Evolutionary conservation across 2,113 vertebrate species (phyloP).

Genomic region (Dicaeum eximium): DNA sequence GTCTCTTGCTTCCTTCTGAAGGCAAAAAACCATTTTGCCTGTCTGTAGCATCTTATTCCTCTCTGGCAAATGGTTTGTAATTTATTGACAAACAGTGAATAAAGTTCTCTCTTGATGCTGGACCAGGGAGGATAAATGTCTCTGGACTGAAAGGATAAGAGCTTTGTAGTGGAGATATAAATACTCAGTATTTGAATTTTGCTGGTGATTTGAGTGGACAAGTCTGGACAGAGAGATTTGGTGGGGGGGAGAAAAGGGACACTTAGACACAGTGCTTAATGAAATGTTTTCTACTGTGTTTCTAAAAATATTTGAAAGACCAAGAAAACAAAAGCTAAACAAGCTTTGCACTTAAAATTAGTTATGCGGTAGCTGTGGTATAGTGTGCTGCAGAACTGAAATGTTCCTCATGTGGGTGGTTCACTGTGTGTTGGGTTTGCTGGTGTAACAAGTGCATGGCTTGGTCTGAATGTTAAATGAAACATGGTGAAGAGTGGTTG

Average conservation of each 20-base stretch:
- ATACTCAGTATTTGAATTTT: background rate
- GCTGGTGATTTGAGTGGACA: background rate
- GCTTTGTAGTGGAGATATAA: background rate
- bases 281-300: background rate
- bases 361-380: background rate
- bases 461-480: background rate
- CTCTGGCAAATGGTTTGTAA: slow-evolving; percentile 9
- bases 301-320: background rate
- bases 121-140: background rate
- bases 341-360: background rate
- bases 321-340: background rate
- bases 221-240: background rate
- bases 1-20: background rate
- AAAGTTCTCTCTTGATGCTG: background rate
- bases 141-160: background rate
- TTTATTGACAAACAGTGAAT: background rate
- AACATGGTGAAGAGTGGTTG: accelerated
- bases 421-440: background rate
- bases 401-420: background rate
- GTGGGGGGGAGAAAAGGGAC: accelerated
- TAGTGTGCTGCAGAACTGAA: background rate
- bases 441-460: accelerated
- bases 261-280: background rate
- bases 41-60: background rate
- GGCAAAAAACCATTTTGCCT: background rate